Percentiles rank a stretch among this genome's conserved stretches.
Evolutionary conservation across 2,888 invertebrate species (phyloP).

Genomic region (Miltochrista miniata): DNA sequence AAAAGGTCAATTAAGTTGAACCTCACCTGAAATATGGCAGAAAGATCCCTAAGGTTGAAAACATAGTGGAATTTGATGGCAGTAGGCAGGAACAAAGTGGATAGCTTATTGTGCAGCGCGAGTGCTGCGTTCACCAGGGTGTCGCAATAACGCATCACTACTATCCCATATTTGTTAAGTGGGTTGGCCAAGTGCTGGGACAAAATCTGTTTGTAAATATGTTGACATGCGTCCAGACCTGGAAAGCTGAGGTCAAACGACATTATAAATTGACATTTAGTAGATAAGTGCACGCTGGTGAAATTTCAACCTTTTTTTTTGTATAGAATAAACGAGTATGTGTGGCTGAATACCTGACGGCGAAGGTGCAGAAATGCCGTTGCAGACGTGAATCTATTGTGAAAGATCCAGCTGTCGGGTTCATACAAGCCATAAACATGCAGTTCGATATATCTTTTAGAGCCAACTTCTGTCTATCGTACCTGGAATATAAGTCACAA

Average conservation of each 20-base stretch:
- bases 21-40: slow-evolving; percentile 98
- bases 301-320: too few species aligned
- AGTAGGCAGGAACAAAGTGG: slow-evolving; percentile 93
- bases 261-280: too few species aligned
- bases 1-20: not conserved
- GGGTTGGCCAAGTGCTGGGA: slow-evolving; percentile 88
- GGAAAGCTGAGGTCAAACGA: slow-evolving; percentile 87
- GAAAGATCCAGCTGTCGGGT: slow-evolving; percentile 97
- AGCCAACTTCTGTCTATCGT: slow-evolving; percentile 92
- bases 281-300: too few species aligned
- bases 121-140: slow-evolving; percentile 89
- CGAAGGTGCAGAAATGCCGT: slow-evolving; percentile 93
- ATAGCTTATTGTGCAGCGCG: slow-evolving; percentile 89
- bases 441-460: slow-evolving; percentile 96
- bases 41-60: slow-evolving; percentile 95
- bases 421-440: slow-evolving; percentile 98
- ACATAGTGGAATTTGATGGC: slow-evolving; percentile 97
- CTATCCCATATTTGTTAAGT: slow-evolving; percentile 85
- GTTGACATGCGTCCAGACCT: slow-evolving; percentile 89
- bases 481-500: slow-evolving; percentile 72
- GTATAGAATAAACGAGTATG: not conserved
- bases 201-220: slow-evolving; percentile 93
- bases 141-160: slow-evolving; percentile 84
- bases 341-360: slow-evolving; percentile 85
- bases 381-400: slow-evolving; percentile 96